These are phyloP conservation scores for Papilio machaon DNA, from an alignment of 1,140 invertebrate genomes.

Conservation along the genomic window DNA sequence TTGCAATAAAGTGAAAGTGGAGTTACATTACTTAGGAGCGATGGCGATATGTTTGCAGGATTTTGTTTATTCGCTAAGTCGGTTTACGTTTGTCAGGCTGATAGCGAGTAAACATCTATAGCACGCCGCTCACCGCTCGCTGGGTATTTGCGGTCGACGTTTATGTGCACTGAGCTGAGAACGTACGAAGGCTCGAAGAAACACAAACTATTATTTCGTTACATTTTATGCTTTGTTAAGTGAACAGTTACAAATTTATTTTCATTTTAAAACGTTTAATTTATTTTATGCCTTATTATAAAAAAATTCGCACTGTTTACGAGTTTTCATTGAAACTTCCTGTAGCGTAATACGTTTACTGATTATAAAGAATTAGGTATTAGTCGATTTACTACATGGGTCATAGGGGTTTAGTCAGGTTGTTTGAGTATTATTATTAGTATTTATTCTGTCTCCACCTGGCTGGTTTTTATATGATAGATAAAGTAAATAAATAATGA, in stretches of 20 bases:
- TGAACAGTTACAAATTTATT: background rate
- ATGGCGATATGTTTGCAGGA: background rate
- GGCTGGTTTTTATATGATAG: no score
- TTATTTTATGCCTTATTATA: background rate
- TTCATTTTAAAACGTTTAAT: background rate
- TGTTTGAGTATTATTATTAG: no score
- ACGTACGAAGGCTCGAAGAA: background rate
- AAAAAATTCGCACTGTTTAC: background rate
- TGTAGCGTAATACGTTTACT: background rate
- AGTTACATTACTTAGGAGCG: background rate
- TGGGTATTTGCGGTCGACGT: slow-evolving; percentile 15
- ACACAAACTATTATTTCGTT: slow-evolving; percentile 14
- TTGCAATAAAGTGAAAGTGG: background rate
- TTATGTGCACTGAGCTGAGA: slow-evolving; percentile 3
- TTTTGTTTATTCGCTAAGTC: slow-evolving; percentile 26
- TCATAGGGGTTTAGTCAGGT: no score
- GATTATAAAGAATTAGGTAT: background rate
- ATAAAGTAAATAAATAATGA: no score
- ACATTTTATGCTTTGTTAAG: slow-evolving; percentile 7
- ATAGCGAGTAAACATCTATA: slow-evolving; percentile 17
- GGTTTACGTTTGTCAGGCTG: slow-evolving; percentile 17
- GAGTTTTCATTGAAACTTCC: no score
- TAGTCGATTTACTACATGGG: background rate
- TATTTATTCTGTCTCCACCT: no score
- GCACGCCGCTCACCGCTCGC: background rate